Evolutionary conservation across 2,888 invertebrate genomes (phyloP), one percentile per base, ranked within the genome.

Genomic region (Melipona bicolor): DNA sequence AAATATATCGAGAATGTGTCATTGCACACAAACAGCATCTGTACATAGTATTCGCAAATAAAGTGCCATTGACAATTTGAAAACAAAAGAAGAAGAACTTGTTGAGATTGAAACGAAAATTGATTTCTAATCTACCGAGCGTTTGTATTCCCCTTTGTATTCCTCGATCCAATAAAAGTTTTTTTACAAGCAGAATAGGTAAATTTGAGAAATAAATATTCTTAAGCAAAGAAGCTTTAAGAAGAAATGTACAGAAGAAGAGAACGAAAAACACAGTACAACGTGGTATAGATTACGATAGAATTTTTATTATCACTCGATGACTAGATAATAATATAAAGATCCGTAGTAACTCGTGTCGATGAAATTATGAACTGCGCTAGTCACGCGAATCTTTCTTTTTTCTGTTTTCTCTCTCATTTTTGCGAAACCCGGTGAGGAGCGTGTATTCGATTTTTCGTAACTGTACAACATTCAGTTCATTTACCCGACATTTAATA

Each of bases 281-380:
- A 13, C 67, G 73, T 59, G 64, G 73, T 77, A 83, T 92, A 92
- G 93, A 92, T 94, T 94, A 94, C 93, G 92, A 93, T 93, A 92
- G 88, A 94, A 92, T 93, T 93, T 93, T 94, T 94, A 94, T 94
- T 94, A 94, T 94, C 94, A 93, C 93, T 93, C 91, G 92, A 92
- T 94, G 94, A 94, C 94, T 94, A 94, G 94, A 94, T 93, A 93
- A 93, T 94, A 94, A 94, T 94, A 94, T 93, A 93, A 94, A 94
- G 94, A 93, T 94, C 86, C 93, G 92, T 93, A 93, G 92, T 93
- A 93, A 93, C 92, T 92, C 91, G 91, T 93, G 91, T 85, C 81
- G 82, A 83, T 89, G 89, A 89, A 87, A 79, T 81, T 87, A 87
- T 76, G 83, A 89, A 86, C 77, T 86, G 86, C 86, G 87, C 80